Evolutionary conservation across 2,888 invertebrate species (phyloP), one percentile per base, ranked within the genome.

Genomic region (Xylophagus ater): DNA sequence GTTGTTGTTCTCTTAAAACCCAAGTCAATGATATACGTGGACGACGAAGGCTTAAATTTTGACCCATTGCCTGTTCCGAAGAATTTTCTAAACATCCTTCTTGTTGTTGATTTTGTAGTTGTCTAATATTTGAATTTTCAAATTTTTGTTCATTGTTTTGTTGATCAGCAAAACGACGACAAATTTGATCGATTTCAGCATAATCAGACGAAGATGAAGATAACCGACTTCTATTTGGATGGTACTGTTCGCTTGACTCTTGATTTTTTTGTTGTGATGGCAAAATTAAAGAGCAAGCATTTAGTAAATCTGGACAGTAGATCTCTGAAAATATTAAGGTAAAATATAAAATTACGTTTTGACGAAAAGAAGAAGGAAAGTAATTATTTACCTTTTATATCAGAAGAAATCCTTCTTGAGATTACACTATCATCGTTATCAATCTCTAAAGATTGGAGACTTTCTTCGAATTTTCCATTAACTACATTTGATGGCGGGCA

Each of bases 21-120:
- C 83, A 82, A 37, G 81, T 80, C 40, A 82, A 68, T 40, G 81
- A 80, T 60, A 81, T 73, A 62, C 81, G 81, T 47, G 81, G 70
- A 51, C 69, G 66, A 49, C 59, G 59, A 49, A 62, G 62, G 53
- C 72, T 71, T 51, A 71, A 59, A 59, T 66, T 69, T 57, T 72
- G 72, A 58, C 72, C 72, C 72, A 72, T 64, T 52, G 54, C 59
- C 56, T 55, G 51, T 38, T 47, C 34, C 40, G 20, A 44, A 33
- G 44, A 43, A 17, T 42, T 44, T 43, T 53, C 51, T 54, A 53
- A 44, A 51, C 54, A 55, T 57, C 50, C 49, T 51, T 45, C 44
- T 21, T 37, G 25, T 14, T 34, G 12, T 19, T 37, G 17, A 8
- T 36, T 28, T 2, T 36, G 20, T 34, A 34, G 24, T 14, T 17